Conservation (phyloP, 2,888 invertebrate species). For the Polymixis lichenea region DNA sequence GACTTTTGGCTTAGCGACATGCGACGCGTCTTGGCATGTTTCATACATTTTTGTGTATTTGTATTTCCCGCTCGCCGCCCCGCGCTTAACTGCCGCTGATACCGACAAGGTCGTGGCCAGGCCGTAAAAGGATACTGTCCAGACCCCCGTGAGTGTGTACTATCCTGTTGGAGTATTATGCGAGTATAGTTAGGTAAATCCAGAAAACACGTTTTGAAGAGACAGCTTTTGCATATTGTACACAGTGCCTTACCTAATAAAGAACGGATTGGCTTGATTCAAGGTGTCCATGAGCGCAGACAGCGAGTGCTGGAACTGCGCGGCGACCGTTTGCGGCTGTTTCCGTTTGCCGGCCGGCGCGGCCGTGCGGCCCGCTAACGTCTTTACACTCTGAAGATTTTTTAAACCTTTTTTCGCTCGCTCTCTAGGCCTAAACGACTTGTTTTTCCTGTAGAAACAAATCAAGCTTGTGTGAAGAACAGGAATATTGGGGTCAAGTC, state of each 20-base stretch:
- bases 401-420: slow-evolving; percentile 96
- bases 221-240: not conserved
- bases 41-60: no score
- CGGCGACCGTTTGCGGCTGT: slow-evolving; percentile 97
- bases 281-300: slow-evolving; percentile 98
- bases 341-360: slow-evolving; percentile 93
- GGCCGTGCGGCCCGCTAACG: slow-evolving; percentile 94
- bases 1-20: no score
- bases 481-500: slow-evolving; percentile 14
- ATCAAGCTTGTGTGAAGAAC: slow-evolving; percentile 38
- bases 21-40: no score
- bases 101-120: no score
- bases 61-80: no score
- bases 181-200: not conserved
- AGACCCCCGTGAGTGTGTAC: no score
- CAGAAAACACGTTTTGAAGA: not conserved
- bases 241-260: slow-evolving; percentile 83
- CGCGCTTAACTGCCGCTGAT: no score
- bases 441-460: slow-evolving; percentile 94
- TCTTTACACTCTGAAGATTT: slow-evolving; percentile 97
- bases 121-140: no score
- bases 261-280: slow-evolving; percentile 93
- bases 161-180: not conserved
- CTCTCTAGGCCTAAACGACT: slow-evolving; percentile 97
- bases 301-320: slow-evolving; percentile 98